Conservation (phyloP, 2,888 invertebrate genomes). For the Protophormia terraenovae region DNA sequence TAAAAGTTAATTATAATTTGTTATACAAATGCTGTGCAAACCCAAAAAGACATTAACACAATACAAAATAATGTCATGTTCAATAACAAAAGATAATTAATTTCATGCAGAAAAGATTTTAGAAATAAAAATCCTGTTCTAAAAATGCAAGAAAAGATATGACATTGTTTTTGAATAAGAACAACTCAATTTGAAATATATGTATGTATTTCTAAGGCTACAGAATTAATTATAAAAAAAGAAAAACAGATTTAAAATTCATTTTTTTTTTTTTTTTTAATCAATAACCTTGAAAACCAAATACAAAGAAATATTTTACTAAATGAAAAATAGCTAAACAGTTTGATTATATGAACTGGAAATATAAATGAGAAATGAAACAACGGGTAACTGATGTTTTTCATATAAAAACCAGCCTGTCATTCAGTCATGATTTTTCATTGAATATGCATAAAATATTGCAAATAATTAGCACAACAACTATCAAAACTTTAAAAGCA, state of each 20-base stretch:
- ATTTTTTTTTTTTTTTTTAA: too few species aligned
- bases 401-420: background rate
- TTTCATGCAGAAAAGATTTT: background rate
- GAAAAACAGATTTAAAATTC: too few species aligned
- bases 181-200: too few species aligned
- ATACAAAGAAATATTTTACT: too few species aligned
- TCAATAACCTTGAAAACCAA: too few species aligned
- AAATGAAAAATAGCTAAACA: too few species aligned
- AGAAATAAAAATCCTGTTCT: too few species aligned
- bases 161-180: too few species aligned
- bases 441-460: conserved; percentile 61
- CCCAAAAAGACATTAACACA: background rate
- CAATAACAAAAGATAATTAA: conserved; percentile 22
- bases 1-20: conserved; percentile 44
- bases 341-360: background rate
- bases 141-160: too few species aligned
- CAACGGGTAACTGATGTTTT: background rate
- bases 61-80: conserved; percentile 24
- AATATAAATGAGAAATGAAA: background rate
- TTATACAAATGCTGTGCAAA: background rate
- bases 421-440: conserved; percentile 33
- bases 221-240: too few species aligned
- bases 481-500: background rate
- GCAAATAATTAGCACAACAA: conserved; percentile 46
- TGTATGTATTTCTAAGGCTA: too few species aligned